Evolutionary conservation across 2,113 vertebrate species (phyloP), one percentile per base, ranked within the genome.

Genomic region (Thomomys bottae): DNA sequence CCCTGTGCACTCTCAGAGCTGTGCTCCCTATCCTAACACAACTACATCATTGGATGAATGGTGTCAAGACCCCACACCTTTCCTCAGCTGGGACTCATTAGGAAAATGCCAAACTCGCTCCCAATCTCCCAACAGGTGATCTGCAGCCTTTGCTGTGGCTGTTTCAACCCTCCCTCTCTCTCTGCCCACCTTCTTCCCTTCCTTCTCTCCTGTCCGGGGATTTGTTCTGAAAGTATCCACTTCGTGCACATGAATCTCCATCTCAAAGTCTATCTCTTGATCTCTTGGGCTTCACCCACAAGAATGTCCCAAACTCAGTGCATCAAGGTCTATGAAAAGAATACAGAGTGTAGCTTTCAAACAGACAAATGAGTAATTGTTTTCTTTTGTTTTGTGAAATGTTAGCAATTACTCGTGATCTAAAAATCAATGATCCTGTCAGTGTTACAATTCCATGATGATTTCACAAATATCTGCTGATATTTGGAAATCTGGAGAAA

Each of bases 401-500:
- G 34, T n/a, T 36, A 77, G 71, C 88, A 90, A 64, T 83, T 91
- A 75, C 75, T 88, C 92, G 77, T 15, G 26, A 87, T 67, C 17
- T 17, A 83, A 89, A 92, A 88, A 78, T 45, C 83, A 8, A 84
- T 78, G 61, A 66, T 89, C 38, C 49, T 36, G 75, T 84, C 77
- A 73, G 18, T 18, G 11, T 38, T 88, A 40, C 18, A 32, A 64
- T 28, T 73, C 88, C 34, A 24, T 8, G 26, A 79, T 40, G 73
- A 73, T 79, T 91, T 84, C 28, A 78, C n/a, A 82, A 82, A 86
- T 45, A 21, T 73, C 68, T 66, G 42, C 30, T 93, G 94, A 90
- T 18, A 77, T 45, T 85, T 34, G 70, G 76, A 94, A 83, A 91
- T 64, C 77, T 80, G 49, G 49, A 85, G 87, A 89, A 94, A 87